phyloP scores from a whole-genome alignment of 2,888 invertebrate genomes.

The Trissoscelio sp. region DNA sequence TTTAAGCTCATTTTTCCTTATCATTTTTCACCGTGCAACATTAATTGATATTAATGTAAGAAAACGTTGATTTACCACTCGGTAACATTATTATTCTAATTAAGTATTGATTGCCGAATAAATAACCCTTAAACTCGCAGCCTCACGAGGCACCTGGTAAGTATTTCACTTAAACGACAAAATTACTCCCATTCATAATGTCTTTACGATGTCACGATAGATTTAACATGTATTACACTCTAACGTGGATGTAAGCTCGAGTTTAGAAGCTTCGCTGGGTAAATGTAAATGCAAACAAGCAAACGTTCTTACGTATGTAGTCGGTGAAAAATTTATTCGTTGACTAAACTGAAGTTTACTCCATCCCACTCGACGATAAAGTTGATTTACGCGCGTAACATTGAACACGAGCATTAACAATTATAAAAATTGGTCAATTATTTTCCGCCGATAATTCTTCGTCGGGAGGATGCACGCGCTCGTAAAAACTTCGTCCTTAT shows the following conservation, averaged over 20 bases:
- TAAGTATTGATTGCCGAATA: constrained; percentile 38
- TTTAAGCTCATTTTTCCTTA: too few relatives aligned
- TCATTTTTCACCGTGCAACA: too few relatives aligned
- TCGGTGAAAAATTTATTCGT: constrained; percentile 25
- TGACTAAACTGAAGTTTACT: neutral
- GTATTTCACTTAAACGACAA: constrained; percentile 25
- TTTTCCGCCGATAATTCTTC: neutral
- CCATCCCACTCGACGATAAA: neutral
- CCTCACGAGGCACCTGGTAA: neutral
- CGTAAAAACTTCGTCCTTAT: constrained; percentile 1
- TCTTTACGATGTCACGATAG: constrained; percentile 40
- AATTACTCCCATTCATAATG: constrained; percentile 36
- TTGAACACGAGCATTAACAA: neutral
- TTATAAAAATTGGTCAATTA: constrained; percentile 2
- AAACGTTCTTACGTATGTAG: constrained; percentile 22
- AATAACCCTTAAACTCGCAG: constrained; percentile 11
- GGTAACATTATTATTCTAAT: constrained; percentile 6
- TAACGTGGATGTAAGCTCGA: constrained; percentile 6
- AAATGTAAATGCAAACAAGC: constrained; percentile 40
- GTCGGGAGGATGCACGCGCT: neutral
- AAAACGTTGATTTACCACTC: constrained; percentile 24
- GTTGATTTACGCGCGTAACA: constrained; percentile 3
- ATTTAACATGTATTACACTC: constrained; percentile 38
- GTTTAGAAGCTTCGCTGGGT: constrained; percentile 9
- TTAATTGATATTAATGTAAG: too few relatives aligned